Percentiles rank a stretch among this genome's conserved stretches.
These are phyloP conservation scores for Dysdera silvatica DNA, from an alignment of 1,140 invertebrate genomes.

Conservation along the genomic window DNA sequence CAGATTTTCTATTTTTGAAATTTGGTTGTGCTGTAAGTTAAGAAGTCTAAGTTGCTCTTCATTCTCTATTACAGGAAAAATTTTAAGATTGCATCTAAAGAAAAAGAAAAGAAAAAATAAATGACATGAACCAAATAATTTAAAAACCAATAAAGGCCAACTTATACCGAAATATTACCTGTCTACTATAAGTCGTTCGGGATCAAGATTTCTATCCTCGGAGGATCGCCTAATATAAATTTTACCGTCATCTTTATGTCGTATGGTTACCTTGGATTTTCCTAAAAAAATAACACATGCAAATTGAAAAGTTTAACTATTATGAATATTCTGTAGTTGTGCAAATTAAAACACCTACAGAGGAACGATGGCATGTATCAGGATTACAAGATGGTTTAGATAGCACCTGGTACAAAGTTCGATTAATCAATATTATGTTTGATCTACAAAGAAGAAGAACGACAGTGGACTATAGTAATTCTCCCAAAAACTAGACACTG, in stretches of 20 bases:
- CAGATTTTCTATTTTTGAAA: slow-evolving; percentile 25
- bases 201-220: slow-evolving; percentile 19
- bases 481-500: no score
- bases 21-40: slow-evolving; percentile 28
- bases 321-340: not conserved
- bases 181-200: slow-evolving; percentile 22
- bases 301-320: not conserved
- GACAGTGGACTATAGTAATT: no score
- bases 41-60: slow-evolving; percentile 26
- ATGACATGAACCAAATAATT: not conserved
- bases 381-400: no score
- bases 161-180: no score
- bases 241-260: slow-evolving; percentile 16
- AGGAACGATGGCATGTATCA: not conserved
- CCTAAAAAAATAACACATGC: not conserved
- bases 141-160: not conserved
- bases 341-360: no score
- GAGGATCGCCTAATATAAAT: slow-evolving; percentile 19
- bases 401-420: no score
- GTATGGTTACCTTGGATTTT: slow-evolving; percentile 28
- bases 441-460: no score
- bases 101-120: not conserved
- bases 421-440: no score
- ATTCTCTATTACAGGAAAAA: slow-evolving; percentile 22
- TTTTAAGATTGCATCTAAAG: slow-evolving; percentile 19